phyloP scores from a whole-genome alignment of 2,888 invertebrate species.

The Dasypogon diadema region DNA sequence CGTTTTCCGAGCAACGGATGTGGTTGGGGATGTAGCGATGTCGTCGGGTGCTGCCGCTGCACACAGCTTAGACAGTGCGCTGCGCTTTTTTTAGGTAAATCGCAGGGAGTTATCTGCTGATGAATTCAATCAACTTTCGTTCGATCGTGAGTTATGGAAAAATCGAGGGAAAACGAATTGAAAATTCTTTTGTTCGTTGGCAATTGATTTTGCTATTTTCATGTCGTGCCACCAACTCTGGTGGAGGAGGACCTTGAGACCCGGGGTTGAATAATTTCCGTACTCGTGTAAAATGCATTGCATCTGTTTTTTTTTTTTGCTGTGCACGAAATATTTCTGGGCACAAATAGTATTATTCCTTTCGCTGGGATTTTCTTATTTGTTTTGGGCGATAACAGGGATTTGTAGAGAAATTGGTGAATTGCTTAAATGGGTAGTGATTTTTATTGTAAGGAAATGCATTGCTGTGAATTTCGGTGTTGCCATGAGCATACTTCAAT shows the following conservation, averaged over 20 bases:
- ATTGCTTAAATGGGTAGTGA: no score
- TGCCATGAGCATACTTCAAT: no score
- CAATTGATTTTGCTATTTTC: slow-evolving; percentile 43
- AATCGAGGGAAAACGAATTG: slow-evolving; percentile 27
- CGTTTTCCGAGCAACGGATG: slow-evolving; percentile 26
- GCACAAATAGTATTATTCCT: no score
- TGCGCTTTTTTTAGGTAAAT: slow-evolving; percentile 47
- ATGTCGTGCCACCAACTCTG: background rate
- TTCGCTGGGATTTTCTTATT: no score
- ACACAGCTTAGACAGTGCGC: slow-evolving; percentile 2
- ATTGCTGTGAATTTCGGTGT: no score
- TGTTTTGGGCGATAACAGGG: no score
- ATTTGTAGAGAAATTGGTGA: no score
- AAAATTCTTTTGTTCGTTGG: slow-evolving; percentile 23
- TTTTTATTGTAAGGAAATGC: no score
- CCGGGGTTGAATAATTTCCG: background rate
- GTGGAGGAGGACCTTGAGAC: background rate
- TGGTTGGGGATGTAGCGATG: slow-evolving; percentile 12
- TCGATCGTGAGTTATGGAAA: slow-evolving; percentile 29
- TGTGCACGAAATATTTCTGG: background rate
- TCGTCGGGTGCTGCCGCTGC: slow-evolving; percentile 6
- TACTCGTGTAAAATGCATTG: background rate
- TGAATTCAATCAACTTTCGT: slow-evolving; percentile 42
- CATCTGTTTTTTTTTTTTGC: background rate
- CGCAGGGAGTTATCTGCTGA: slow-evolving; percentile 43